These are phyloP conservation scores for Thymelicus lineola DNA, from an alignment of 2,888 invertebrate genomes.

Conservation along the genomic window DNA sequence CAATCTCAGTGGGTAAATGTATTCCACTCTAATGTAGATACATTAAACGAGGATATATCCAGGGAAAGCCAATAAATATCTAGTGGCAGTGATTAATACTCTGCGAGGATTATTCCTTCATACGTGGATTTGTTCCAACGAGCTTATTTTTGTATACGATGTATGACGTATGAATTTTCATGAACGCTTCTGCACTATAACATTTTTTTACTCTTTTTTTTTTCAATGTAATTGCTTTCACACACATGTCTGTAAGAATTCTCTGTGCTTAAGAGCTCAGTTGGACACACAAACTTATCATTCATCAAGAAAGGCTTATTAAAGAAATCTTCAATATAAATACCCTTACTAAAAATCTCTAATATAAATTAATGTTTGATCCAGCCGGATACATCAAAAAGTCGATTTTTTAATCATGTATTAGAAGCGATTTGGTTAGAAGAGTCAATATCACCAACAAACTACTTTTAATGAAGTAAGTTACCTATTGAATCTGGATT, in stretches of 20 bases:
- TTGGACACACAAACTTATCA: too few relatives aligned
- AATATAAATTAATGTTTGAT: neutral
- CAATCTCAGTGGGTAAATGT: conserved; percentile 18
- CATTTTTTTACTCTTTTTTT: too few relatives aligned
- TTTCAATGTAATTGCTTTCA: too few relatives aligned
- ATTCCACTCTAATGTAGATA: conserved; percentile 27
- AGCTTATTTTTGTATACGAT: conserved; percentile 20
- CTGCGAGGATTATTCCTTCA: conserved; percentile 32
- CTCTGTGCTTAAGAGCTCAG: too few relatives aligned
- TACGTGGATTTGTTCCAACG: conserved; percentile 26
- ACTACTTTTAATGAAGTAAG: too few relatives aligned
- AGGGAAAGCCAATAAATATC: conserved; percentile 36
- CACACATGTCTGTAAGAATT: too few relatives aligned
- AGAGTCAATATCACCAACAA: too few relatives aligned
- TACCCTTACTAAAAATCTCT: neutral
- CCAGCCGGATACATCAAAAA: too few relatives aligned
- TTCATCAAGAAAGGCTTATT: too few relatives aligned
- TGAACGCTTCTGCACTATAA: conserved; percentile 1
- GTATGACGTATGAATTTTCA: conserved; percentile 16
- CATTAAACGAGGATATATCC: conserved; percentile 31
- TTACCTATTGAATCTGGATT: too few relatives aligned
- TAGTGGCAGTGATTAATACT: conserved; percentile 35
- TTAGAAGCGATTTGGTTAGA: too few relatives aligned
- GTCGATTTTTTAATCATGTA: too few relatives aligned
- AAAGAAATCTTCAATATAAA: neutral